phyloP scores from a whole-genome alignment of 30 jellyfish, hydroid and myxozoan species.

The Mastigias papua region DNA sequence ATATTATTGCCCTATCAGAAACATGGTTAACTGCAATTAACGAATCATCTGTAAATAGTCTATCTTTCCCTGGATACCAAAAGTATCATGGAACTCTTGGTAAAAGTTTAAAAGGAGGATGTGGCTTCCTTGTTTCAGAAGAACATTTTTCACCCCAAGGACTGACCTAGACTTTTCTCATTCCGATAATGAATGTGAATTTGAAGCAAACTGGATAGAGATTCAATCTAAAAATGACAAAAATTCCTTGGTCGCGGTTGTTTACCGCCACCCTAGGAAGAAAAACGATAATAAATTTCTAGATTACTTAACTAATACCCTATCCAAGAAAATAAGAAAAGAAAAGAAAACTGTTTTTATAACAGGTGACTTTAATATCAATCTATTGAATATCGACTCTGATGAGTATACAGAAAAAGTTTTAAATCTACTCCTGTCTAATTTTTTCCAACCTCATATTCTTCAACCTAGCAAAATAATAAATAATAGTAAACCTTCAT shows the following conservation, averaged over 20 bases:
- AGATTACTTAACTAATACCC: constrained; percentile 30
- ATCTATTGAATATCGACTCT: constrained; percentile 34
- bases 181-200: constrained; percentile 24
- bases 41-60: not conserved
- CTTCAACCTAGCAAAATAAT: constrained; percentile 36
- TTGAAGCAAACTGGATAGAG: constrained; percentile 65
- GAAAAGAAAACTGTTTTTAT: constrained; percentile 39
- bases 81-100: constrained; percentile 7
- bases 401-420: constrained; percentile 35
- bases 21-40: constrained; percentile 18
- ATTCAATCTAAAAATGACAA: constrained; percentile 26
- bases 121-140: constrained; percentile 47
- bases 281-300: constrained; percentile 33
- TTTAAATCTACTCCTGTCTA: constrained; percentile 34
- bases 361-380: constrained; percentile 48
- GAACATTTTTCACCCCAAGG: constrained; percentile 15
- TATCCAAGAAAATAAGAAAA: constrained; percentile 17
- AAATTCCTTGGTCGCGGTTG: constrained; percentile 24
- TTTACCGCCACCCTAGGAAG: constrained; percentile 57
- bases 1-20: constrained; percentile 50
- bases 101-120: constrained; percentile 52
- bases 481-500: constrained; percentile 28
- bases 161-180: constrained; percentile 25
- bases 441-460: constrained; percentile 58
- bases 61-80: constrained; percentile 15